phyloP scores from a whole-genome alignment of 2,888 invertebrate species.

The Miltochrista miniata region DNA sequence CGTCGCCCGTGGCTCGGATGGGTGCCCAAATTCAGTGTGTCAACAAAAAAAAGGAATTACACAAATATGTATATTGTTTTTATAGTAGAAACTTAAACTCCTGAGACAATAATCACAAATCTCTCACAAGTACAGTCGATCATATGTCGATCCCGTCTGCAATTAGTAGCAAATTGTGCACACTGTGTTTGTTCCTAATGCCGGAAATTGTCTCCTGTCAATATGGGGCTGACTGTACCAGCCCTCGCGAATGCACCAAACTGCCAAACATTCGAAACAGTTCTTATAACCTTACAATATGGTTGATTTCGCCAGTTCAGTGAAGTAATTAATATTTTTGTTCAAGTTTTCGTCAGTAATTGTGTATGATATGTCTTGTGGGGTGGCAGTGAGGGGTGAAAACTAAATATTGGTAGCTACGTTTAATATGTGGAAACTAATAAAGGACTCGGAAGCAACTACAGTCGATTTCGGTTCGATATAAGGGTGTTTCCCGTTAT shows the following conservation, averaged over 20 bases:
- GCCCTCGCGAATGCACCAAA: slow-evolving; percentile 14
- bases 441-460: slow-evolving; percentile 22
- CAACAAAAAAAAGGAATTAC: too few relatives aligned
- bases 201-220: slow-evolving; percentile 74
- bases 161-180: slow-evolving; percentile 70
- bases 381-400: slow-evolving; percentile 36
- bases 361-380: slow-evolving; percentile 58
- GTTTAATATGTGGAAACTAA: slow-evolving; percentile 41
- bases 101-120: not conserved
- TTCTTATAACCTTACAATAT: slow-evolving; percentile 17
- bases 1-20: too few relatives aligned
- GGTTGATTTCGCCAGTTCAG: slow-evolving; percentile 14
- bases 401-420: slow-evolving; percentile 48
- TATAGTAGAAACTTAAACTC: not conserved
- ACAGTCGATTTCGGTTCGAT: slow-evolving; percentile 5
- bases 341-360: slow-evolving; percentile 40
- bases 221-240: slow-evolving; percentile 52
- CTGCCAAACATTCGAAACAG: not conserved
- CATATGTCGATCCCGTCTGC: slow-evolving; percentile 37
- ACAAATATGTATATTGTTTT: not conserved
- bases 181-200: slow-evolving; percentile 35
- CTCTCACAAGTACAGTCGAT: not conserved
- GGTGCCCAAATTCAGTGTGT: too few relatives aligned
- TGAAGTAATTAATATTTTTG: slow-evolving; percentile 19
- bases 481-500: not conserved